Base-by-base conservation (phyloP, 2,888 invertebrate genomes). In the Rhingia rostrata region DNA sequence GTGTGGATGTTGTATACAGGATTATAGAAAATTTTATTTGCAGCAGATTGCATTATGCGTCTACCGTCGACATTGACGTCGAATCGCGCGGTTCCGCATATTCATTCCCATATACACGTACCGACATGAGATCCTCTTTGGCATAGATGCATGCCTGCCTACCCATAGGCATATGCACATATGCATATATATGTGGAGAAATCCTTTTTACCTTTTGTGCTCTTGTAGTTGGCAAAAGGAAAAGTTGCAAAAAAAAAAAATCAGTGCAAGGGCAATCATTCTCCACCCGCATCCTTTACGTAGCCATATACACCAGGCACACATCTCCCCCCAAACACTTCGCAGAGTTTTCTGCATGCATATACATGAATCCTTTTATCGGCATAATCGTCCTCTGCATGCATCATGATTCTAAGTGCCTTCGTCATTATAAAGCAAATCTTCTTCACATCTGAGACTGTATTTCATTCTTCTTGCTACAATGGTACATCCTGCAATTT, bases 401-500 rank as follows among this genome's bases (percentile, higher is more conserved):
- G 79, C 84, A 84, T 84, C 84, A 79, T 79, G 84, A 84, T 84
- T 51, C 84, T 84, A 80, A 84, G 84, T 84, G 79, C 79, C 79
- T 80, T 75, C 84, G 74, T 84, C 84, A 84, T 84, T 84, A 84
- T 84, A 70, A 84, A 84, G 84, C 84, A 84, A n/a, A 84, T 84
- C 84, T 74, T 64, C 74, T 84, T 70, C 84, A 79, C 79, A 84
- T 79, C 74, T 84, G 74, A 79, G 80, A 84, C 74, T 84, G 84
- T 80, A 84, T 75, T 80, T 80, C 79, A 84, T 84, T 84, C 84
- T 84, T 80, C 80, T 70, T 54, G 69, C 61, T 53, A 84, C 79
- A 84, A 84, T 84, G 70, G 83, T 72, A 72, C 54, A 82, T 82
- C 82, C 82, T 82, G 82, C 77, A 66, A 78, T 82, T 78, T 82